Base-by-base conservation (phyloP, 2,797 vertebrate species). In the Chaunax sp. region DNA sequence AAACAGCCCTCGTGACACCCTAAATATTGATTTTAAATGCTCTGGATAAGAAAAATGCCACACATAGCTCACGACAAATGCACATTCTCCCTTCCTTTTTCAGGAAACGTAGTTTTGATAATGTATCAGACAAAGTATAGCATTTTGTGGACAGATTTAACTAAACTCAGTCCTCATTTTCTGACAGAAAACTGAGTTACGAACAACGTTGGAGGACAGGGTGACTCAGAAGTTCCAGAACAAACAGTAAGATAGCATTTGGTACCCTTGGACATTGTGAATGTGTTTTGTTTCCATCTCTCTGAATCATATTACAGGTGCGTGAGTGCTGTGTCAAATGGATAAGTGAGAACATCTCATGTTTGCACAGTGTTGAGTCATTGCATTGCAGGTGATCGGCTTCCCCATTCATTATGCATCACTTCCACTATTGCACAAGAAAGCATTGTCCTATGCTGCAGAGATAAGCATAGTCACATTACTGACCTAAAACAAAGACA, bases 191-290 rank as follows among this genome's bases (percentile, higher is more conserved):
- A 90, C 77, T 14, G 87, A 85, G 1, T 23, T 92, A 19, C 63
- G 75, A 37, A 57, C 78, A 51, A 66, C 69, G 15, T 66, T 91
- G 77, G 84, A 93, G 73, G 90, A 91, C 44, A 78, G 72, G 87
- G 50, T 77, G 62, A 82, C 87, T 70, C 92, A 92, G 23, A 78
- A 64, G 69, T 94, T 94, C 77, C 92, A 94, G 85, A 89, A 87
- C 56, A 79, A 83, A 41, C 85, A 90, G 92, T 94, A 89, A 91
- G 85, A 38, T 0, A 3, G 18, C 26, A 40, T 41, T 46, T 10
- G 11, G 9, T 35, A 7, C 43, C 26, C 15, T 7, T 26, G 18
- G 19, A 25, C n/a, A 23, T 13, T 2, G n/a, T 40, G 16, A 30
- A 9, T 22, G 20, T 67, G 7, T 72, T 68, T 55, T 28, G 47